Evolutionary conservation across 2,888 invertebrate genomes (phyloP), one percentile per base, ranked within the genome.

Genomic region (Macropis europaea): DNA sequence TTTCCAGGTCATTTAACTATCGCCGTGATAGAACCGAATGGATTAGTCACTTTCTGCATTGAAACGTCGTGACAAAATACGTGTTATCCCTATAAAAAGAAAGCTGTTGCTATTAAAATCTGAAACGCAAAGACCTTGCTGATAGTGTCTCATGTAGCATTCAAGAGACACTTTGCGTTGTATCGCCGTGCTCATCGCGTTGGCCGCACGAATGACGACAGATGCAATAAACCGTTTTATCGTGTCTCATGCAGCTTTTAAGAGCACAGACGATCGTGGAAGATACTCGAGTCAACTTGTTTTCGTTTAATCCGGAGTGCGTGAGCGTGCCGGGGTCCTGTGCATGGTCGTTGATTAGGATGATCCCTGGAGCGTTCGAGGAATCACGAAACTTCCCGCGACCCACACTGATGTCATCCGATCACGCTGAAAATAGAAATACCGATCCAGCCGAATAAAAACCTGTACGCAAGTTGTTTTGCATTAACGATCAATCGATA

Each of bases 171-270:
- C n/a, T n/a, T n/a, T n/a, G n/a, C n/a, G n/a, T n/a, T n/a, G 42
- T 48, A 36, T 52, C 19, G 15, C 22, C 34, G 15, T 40, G 32
- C 5, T 19, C 36, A 11, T 24, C 34, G 13, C 22, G 13, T 47
- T 48, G 22, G 34, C 9, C 50, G 57, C 36, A 19, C 13, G 13
- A 48, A 30, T 57, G 24, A 48, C 43, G 36, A 17, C 48, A 50
- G 19, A 38, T 56, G 17, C 17, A 47, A 45, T 57, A 57, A 68
- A 69, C 45, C 26, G n/a, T n/a, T 67, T 69, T 67, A 69, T 69
- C 57, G 50, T 3, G 24, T 36, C 30, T 28, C 17, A 50, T 43
- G 11, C 17, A 24, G 9, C 36, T 43, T 13, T 22, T 48, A 32
- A 66, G 26, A 54, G 11, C 24, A 2, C 0, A 7, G 54, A 42